Base-by-base conservation (phyloP, 2,113 vertebrate genomes). In the Mustelus asterias region DNA sequence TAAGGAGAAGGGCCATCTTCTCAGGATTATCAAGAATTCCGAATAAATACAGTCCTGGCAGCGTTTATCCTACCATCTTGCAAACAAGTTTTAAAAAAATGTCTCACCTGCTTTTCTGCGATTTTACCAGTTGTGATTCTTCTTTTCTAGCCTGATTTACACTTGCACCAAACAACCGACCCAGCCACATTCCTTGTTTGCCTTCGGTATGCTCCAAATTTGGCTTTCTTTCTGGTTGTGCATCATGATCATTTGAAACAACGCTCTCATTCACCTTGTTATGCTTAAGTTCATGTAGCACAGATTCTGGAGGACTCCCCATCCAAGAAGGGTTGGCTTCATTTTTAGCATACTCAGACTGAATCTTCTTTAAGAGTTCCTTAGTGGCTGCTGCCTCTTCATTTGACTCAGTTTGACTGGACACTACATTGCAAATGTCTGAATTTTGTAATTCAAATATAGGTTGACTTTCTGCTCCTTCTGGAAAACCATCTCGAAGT, bases 271-370 rank as follows among this genome's bases (percentile, higher is more conserved):
- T 98, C 67, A 98, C 98, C 93, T 97, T 96, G 96, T 96, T 98
- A 48, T 95, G 97, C 96, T 98, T 98, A 96, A 99, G 97, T 96
- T 99, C 98, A 0, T 97, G 97, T 58, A 99, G 96, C 70, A 99
- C 98, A 0, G 98, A 99, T 96, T 99, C 99, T 0, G 99, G 99
- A 0, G 99, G 99, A 96, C 98, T 99, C 37, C 99, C 99, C 99
- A 99, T 99, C 99, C 99, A 99, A 5, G 98, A 98, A 0, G 98
- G 97, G 96, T 98, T 98, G 95, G 97, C 97, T 90, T 97, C 96
- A 76, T 98, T 96, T 69, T 97, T 97, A 96, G 96, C 95, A 0
- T 96, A 48, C 0, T 96, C 96, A 70, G 97, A 96, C 96, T 97
- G 97, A 96, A 22, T 86, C 58, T 96, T 97, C 94, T 95, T 96